Evolutionary conservation across 2,797 vertebrate genomes (phyloP), one percentile per base, ranked within the genome.

Genomic region (Astyanax mexicanus): DNA sequence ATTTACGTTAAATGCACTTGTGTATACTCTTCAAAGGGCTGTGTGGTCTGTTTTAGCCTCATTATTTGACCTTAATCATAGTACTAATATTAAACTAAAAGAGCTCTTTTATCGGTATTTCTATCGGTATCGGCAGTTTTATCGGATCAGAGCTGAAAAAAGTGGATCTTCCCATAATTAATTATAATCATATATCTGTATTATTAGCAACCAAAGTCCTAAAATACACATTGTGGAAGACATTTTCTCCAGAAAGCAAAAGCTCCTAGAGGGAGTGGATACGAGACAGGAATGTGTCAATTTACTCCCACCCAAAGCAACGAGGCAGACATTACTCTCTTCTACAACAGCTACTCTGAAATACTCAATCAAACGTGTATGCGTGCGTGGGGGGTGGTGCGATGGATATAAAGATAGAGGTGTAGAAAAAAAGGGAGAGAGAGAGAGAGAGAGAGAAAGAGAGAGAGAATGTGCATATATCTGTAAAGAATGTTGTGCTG

Each of bases 231-330:
- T 27, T 71, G 23, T 45, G 55, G 23, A 23, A 69, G 45, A 42
- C 45, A 29, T n/a, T 27, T 55, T 74, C 40, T 66, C 69, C 47
- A 72, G 13, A 75, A 60, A 75, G 52, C 10, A 21, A 23, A 32
- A 74, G 57, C 60, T 68, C 69, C 76, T 44, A 37, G 15, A 77
- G 73, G 82, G 74, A 55, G 77, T 72, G 66, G 82, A 80, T 54
- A 68, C 52, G 60, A 79, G 73, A 81, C 69, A 81, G 74, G 82
- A 79, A 83, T 79, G 76, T 74, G 67, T 81, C 82, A 55, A 77
- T 79, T 79, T 51, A 71, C 62, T 72, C 68, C 69, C 61, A 27
- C 58, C 74, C 42, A 66, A 69, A 79, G 68, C 15, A 52, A 11
- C 52, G 51, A 75, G 66, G 23, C 29, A 8, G 37, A 60, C 61